Conservation (phyloP, 2,113 vertebrate species). For the Pseudopipra pipra region DNA sequence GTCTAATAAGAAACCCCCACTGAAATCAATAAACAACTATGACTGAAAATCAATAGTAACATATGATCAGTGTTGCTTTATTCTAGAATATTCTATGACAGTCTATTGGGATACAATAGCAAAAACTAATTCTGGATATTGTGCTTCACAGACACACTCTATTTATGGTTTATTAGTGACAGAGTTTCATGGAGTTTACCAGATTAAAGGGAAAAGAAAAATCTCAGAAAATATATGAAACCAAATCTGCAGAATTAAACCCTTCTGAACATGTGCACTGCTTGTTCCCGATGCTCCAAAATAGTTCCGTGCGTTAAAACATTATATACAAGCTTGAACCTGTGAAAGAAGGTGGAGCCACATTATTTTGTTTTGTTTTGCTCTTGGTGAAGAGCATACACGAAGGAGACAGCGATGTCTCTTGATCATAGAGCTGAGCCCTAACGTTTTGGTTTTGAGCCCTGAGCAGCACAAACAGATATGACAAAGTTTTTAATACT, state of each 20-base stretch:
- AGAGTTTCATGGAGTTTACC: not conserved
- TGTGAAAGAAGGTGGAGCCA: not conserved
- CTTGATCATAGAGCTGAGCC: not conserved
- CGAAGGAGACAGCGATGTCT: not conserved
- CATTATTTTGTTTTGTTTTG: rapidly evolving
- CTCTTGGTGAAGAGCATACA: not conserved
- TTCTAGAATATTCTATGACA: not conserved
- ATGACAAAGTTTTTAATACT: not conserved
- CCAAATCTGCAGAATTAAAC: not conserved
- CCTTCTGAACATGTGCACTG: not conserved
- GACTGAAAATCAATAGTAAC: constrained; percentile 17
- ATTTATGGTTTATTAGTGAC: not conserved
- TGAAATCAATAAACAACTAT: not conserved
- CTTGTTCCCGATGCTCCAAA: not conserved
- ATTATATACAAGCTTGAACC: not conserved
- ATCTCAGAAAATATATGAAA: not conserved
- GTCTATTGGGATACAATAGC: not conserved
- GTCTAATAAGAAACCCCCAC: not conserved
- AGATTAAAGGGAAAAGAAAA: not conserved
- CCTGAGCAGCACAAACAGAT: not conserved
- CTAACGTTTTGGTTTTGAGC: not conserved
- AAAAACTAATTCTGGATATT: not conserved
- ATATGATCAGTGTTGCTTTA: not conserved
- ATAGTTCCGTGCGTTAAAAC: not conserved
- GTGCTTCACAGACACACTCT: not conserved